phyloP scores from a whole-genome alignment of 2,888 invertebrate genomes.

The Microctonus hyperodae region DNA sequence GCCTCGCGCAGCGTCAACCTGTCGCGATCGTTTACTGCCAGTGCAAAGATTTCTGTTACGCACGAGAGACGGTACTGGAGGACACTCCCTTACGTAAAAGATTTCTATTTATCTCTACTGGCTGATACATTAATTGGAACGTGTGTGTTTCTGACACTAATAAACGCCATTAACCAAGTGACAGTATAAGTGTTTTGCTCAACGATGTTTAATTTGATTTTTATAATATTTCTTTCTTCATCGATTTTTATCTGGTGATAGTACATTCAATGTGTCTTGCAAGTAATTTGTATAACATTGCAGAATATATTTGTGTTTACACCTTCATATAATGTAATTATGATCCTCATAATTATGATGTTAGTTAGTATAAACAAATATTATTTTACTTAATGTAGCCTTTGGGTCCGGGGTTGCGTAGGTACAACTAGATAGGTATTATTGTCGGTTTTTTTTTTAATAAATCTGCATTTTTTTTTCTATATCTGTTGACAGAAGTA shows the following conservation, averaged over 20 bases:
- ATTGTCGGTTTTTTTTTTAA: conserved; percentile 51
- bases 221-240: not conserved
- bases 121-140: conserved; percentile 1
- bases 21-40: too few species aligned
- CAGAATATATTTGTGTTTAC: not conserved
- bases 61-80: too few species aligned
- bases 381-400: not conserved
- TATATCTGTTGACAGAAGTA: not conserved
- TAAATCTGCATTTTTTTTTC: not conserved
- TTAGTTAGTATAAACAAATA: not conserved
- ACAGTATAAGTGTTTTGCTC: conserved; percentile 38
- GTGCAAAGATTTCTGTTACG: too few species aligned
- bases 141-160: conserved; percentile 2
- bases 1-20: too few species aligned
- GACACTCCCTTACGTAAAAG: too few species aligned
- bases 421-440: conserved; percentile 51
- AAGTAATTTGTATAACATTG: not conserved
- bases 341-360: not conserved
- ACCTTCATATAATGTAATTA: not conserved
- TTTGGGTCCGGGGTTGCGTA: not conserved
- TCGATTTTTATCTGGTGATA: not conserved
- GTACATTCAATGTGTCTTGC: not conserved
- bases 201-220: conserved; percentile 9
- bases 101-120: not conserved
- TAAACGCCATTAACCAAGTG: conserved; percentile 34